Base-by-base conservation (phyloP, 2,113 vertebrate genomes). In the Tragelaphus scriptus region DNA sequence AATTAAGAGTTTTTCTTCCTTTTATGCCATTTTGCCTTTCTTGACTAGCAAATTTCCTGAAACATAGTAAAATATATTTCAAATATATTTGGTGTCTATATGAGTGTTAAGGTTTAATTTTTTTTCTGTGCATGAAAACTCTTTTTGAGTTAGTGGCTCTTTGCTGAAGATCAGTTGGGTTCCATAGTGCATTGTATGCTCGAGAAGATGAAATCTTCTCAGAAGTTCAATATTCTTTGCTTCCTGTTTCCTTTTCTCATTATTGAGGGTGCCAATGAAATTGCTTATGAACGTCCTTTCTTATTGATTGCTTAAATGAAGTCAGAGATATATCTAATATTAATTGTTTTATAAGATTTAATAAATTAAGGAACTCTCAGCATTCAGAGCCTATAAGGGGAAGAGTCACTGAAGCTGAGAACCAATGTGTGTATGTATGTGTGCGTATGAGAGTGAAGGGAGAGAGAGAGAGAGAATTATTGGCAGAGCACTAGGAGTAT, bases 401-500 rank as follows among this genome's bases (percentile, higher is more conserved):
- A 93, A 55, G 28, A 30, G 30, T 75, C 49, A 92, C 12, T 59
- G 63, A 87, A 30, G 19, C 21, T 19, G 86, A 75, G 53, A 51
- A 84, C 17, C 49, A 4, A 25, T 15, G 14, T 85, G 30, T 63
- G 1, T 65, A 26, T 63, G 1, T 65, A 26, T 63, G 36, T n/a
- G 17, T 88, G 68, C 16, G 10, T 9, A 5, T 71, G 25, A 40
- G 7, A 15, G n/a, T 30, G 58, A 23, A 19, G 3, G 19, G 7
- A 7, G 56, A 6, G 82, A 30, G 56, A 86, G 40, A n/a, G 85
- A 63, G 58, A 26, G 47, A 53, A 36, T 32, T 85, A 65, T 82
- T 86, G 58, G 14, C 51, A 82, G 79, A 47, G 21, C n/a, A 58
- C 40, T 96, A 95, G 98, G 95, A 95, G 4, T 92, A 86, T 98